These are phyloP conservation scores for Morbakka virulenta DNA, from an alignment of 30 jellyfish, hydroid and myxozoan species.

Conservation along the genomic window DNA sequence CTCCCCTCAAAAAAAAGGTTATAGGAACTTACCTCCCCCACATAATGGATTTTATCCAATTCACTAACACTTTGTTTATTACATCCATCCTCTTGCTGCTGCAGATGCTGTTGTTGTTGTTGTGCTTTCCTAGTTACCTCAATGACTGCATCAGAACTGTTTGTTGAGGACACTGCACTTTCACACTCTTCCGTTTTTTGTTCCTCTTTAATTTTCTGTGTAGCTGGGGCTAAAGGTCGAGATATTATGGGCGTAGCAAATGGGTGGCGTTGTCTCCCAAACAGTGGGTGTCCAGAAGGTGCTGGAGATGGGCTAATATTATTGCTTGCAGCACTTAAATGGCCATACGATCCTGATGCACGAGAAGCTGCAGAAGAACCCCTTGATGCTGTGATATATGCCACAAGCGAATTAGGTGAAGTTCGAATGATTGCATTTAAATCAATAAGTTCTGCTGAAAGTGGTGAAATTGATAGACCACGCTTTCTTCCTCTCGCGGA, in stretches of 20 bases:
- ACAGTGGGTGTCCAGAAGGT: constrained; percentile 51
- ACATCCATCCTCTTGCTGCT: too few species aligned
- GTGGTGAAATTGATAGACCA: constrained; percentile 77
- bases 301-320: constrained; percentile 73
- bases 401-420: constrained; percentile 90
- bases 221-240: too few species aligned
- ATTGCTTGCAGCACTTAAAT: constrained; percentile 81
- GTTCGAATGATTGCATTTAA: constrained; percentile 78
- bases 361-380: constrained; percentile 87
- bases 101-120: too few species aligned
- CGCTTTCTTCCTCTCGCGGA: constrained; percentile 90
- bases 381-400: constrained; percentile 73
- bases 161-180: too few species aligned
- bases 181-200: too few species aligned
- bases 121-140: too few species aligned
- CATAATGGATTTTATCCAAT: too few species aligned
- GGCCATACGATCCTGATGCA: constrained; percentile 89
- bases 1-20: too few species aligned
- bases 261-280: constrained; percentile 55
- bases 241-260: constrained; percentile 72
- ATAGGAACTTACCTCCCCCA: too few species aligned
- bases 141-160: too few species aligned
- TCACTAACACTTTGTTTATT: too few species aligned
- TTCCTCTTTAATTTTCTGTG: too few species aligned
- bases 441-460: constrained; percentile 79